phyloP scores from a whole-genome alignment of 2,113 vertebrate genomes.

The Chloropsis hardwickii region DNA sequence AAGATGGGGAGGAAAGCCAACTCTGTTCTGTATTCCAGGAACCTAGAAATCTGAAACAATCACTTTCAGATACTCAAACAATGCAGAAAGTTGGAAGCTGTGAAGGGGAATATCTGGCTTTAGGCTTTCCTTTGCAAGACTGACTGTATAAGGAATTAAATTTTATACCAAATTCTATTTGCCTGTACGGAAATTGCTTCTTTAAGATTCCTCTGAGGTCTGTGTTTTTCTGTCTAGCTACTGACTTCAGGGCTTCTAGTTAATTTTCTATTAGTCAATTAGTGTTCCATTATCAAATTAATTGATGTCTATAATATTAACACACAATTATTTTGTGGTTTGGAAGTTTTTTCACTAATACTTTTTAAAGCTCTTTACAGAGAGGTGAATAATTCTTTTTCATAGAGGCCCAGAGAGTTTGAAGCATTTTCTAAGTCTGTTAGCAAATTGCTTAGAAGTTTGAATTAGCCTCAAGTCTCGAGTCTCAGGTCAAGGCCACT shows the following conservation, averaged over 20 bases:
- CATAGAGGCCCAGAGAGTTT: not conserved
- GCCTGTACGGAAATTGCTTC: not conserved
- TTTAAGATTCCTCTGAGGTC: not conserved
- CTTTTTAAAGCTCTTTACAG: not conserved
- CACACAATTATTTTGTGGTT: not conserved
- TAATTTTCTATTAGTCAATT: not conserved
- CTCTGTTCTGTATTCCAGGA: not conserved
- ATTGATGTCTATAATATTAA: not conserved
- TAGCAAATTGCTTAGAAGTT: constrained; percentile 15
- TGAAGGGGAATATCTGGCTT: not conserved
- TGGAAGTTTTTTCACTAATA: not conserved
- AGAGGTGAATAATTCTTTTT: not conserved
- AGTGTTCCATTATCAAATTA: not conserved
- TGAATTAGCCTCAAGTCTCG: not conserved
- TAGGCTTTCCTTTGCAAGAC: not conserved
- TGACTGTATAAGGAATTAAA: not conserved
- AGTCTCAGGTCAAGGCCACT: constrained; percentile 18
- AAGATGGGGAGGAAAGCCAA: not conserved
- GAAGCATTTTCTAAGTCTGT: constrained; percentile 10
- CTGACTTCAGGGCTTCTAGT: not conserved
- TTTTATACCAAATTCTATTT: not conserved
- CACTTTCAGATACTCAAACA: not conserved
- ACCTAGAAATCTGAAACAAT: not conserved
- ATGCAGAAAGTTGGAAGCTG: not conserved
- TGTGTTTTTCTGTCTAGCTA: not conserved